Evolutionary conservation across 1,140 invertebrate species (phyloP), one percentile per base, ranked within the genome.

Genomic region (Chironomus striatipennis): DNA sequence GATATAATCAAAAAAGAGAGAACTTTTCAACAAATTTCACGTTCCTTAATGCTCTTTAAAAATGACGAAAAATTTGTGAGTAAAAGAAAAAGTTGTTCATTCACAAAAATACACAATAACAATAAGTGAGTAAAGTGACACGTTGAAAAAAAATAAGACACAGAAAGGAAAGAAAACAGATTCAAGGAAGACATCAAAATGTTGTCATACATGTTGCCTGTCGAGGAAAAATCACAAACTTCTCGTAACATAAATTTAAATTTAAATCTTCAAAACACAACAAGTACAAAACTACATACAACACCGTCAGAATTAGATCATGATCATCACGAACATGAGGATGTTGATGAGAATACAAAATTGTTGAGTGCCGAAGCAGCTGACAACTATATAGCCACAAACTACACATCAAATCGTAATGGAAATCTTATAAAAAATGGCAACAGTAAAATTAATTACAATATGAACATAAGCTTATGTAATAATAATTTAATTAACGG

Each of bases 331-430:
- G 65, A 70, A 1, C 4, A 70, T 21, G 65, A 70, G 20, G 17
- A 70, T 70, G 20, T 17, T 18, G 65, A 70, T 70, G 65, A 70
- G 20, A 70, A 70, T 70, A 70, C 65, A 70, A 70, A 70, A 70
- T 18, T 70, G n/a, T 21, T 70, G 65, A 21, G 17, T 9, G 18
- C 18, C 5, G 65, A 70, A 70, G 24, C 24, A 15, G 65, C 17
- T n/a, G 65, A 70, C n/a, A 17, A 21, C 6, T 20, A 70, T 18
- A 18, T 70, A 9, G 65, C 65, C 20, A 21, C 20, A 18, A 70
- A 70, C 7, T 18, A 18, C 65, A 70, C 65, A 34, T 34, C 24
- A 70, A 70, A 70, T 70, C 17, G 65, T 70, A 18, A 70, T 70
- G 65, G 65, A 21, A 70, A 20, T 70, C 65, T 70, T 9, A 70